These are phyloP conservation scores for Chaetogeoica ovagalla DNA, from an alignment of 2,888 invertebrate genomes.

Conservation along the genomic window DNA sequence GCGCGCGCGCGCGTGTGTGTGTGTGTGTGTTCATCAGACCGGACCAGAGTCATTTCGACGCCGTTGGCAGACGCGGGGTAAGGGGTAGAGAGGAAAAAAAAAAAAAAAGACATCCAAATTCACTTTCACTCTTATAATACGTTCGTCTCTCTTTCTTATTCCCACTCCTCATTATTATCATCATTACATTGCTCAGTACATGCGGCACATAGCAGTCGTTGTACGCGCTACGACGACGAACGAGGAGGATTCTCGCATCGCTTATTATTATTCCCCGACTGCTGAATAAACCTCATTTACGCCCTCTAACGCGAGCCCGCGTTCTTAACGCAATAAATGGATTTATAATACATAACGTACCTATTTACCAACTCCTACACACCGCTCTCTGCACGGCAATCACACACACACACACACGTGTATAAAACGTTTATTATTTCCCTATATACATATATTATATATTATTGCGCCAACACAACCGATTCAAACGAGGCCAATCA, in stretches of 20 bases:
- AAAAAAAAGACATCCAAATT: slow-evolving; percentile 29
- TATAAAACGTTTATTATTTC: not conserved
- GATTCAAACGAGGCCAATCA: not conserved
- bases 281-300: slow-evolving; percentile 2
- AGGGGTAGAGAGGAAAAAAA: too few species aligned
- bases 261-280: slow-evolving; percentile 15
- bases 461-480: not conserved
- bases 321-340: slow-evolving; percentile 1
- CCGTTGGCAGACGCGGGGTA: not conserved
- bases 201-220: not conserved
- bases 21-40: slow-evolving; percentile 31
- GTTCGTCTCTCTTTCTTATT: slow-evolving; percentile 26
- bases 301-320: too few species aligned
- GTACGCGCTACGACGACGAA: not conserved
- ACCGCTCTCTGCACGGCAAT: not conserved
- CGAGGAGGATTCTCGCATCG: not conserved
- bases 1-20: too few species aligned
- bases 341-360: slow-evolving; percentile 5
- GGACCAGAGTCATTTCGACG: slow-evolving; percentile 33
- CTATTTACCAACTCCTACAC: not conserved
- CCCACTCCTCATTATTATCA: too few species aligned
- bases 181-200: not conserved
- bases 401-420: too few species aligned
- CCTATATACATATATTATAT: not conserved
- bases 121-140: slow-evolving; percentile 43